phyloP scores from a whole-genome alignment of 2,797 vertebrate genomes.

The Trachops cirrhosus region DNA sequence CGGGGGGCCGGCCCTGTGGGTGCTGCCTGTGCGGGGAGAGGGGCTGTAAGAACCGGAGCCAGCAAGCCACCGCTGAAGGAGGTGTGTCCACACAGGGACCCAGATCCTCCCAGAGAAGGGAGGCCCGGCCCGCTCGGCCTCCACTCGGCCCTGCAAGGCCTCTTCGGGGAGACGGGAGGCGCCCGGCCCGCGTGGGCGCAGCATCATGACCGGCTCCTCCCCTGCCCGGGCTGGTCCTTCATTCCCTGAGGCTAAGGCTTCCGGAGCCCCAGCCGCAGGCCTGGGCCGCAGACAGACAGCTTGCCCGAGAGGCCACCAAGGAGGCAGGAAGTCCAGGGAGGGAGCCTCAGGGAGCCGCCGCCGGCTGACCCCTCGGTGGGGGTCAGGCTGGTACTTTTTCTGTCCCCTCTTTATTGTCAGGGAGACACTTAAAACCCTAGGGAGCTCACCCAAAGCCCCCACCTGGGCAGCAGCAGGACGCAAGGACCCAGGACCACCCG shows the following conservation, averaged over 20 bases:
- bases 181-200: not conserved
- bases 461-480: too few species aligned
- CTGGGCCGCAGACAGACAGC: too few species aligned
- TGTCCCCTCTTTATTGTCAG: not conserved
- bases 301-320: not conserved
- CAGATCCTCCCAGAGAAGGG: too few species aligned
- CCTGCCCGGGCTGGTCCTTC: not conserved
- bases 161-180: not conserved
- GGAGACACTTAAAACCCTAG: not conserved
- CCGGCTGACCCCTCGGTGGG: not conserved
- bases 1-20: not conserved
- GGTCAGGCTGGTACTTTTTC: not conserved
- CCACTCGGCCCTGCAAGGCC: fast-evolving
- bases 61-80: not conserved
- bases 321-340: not conserved
- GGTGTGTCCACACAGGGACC: not conserved
- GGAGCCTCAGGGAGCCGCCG: not conserved
- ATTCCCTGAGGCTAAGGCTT: not conserved
- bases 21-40: not conserved
- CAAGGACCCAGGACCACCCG: not conserved
- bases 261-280: not conserved
- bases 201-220: fast-evolving
- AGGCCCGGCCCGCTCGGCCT: fast-evolving
- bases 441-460: not conserved
- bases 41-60: not conserved